These are phyloP conservation scores for Elephas maximus DNA, from an alignment of 2,113 vertebrate species.

Conservation along the genomic window DNA sequence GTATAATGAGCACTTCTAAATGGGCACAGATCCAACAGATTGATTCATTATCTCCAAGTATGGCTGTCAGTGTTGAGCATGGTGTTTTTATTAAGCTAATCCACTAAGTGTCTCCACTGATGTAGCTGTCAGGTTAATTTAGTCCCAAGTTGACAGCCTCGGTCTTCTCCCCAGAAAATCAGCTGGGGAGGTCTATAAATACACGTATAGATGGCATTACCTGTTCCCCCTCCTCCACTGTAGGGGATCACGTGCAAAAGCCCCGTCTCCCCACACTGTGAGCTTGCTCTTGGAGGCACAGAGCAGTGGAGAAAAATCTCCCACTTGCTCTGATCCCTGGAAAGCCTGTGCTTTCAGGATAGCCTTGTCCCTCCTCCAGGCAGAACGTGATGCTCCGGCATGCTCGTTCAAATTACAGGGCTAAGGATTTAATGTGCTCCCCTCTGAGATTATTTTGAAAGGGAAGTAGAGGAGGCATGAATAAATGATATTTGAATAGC, in stretches of 20 bases:
- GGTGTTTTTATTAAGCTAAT: slow-evolving; percentile 70
- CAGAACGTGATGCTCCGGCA: neutral
- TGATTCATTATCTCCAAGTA: slow-evolving; percentile 85
- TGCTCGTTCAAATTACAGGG: neutral
- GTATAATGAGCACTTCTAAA: slow-evolving; percentile 86
- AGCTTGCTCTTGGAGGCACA: neutral
- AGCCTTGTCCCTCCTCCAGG: neutral
- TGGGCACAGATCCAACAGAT: slow-evolving; percentile 83
- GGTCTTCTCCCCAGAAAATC: slow-evolving; percentile 34
- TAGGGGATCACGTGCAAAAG: neutral
- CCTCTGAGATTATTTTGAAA: neutral
- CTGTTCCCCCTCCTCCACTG: neutral
- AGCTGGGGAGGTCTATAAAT: neutral
- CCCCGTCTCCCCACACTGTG: neutral
- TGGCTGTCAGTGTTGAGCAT: slow-evolving; percentile 64
- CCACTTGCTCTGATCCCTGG: neutral
- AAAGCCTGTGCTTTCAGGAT: neutral
- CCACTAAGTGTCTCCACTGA: slow-evolving; percentile 61
- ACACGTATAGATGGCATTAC: no score
- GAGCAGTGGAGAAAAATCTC: neutral
- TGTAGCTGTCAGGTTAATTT: slow-evolving; percentile 75
- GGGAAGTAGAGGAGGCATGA: neutral
- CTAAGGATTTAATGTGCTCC: neutral
- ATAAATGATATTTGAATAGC: neutral
- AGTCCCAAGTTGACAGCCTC: slow-evolving; percentile 18